Evolutionary conservation across 2,113 vertebrate species (phyloP).

Genomic region (Nesogale talazaci): DNA sequence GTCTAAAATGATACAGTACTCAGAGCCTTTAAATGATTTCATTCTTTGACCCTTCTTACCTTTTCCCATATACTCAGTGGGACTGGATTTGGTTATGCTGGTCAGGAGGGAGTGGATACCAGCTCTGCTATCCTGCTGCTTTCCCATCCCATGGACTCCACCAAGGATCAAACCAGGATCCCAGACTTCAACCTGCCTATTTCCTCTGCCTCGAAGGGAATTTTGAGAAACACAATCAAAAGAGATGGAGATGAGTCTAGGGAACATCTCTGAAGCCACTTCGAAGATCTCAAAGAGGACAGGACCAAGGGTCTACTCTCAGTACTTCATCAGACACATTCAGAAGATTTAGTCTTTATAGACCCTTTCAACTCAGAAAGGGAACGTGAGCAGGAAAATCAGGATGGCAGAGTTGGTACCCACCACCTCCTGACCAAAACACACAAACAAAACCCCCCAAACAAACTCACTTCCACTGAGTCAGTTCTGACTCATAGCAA

Average conservation of each 20-base stretch:
- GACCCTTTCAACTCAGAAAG: not conserved
- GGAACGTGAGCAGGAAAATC: not conserved
- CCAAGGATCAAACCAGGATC: not conserved
- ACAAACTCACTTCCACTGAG: no score
- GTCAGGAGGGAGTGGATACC: no score
- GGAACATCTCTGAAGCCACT: not conserved
- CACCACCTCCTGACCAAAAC: not conserved
- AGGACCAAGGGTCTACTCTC: not conserved
- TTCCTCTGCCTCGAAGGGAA: not conserved
- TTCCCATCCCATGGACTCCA: not conserved
- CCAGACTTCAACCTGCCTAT: not conserved
- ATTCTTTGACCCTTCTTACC: no score
- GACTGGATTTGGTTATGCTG: no score
- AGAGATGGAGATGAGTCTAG: not conserved
- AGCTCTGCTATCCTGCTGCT: no score
- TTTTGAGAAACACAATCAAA: not conserved
- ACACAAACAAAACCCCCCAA: no score
- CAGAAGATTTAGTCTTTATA: not conserved
- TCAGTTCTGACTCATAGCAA: no score
- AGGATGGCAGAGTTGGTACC: not conserved
- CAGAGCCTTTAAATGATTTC: not conserved
- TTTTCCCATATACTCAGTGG: no score
- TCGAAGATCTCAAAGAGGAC: not conserved
- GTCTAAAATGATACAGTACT: not conserved
- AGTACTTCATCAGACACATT: not conserved